Evolutionary conservation across 1,140 invertebrate genomes (phyloP), one percentile per base, ranked within the genome.

Genomic region (Pomacea maculata): DNA sequence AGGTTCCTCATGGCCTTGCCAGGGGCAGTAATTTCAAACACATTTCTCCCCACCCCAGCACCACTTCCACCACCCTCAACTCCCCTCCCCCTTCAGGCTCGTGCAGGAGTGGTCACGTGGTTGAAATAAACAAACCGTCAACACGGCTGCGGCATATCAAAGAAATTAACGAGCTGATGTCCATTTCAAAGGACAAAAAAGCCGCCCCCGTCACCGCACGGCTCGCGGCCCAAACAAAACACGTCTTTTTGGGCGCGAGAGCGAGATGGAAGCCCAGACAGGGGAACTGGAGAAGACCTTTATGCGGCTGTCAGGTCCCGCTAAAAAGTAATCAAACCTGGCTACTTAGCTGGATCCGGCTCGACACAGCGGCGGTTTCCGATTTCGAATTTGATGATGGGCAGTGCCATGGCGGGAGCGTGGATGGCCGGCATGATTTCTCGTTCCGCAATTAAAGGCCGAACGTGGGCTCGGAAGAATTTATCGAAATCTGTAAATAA

Each of bases 291-390:
- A 12, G 67, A 12, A 21, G 12, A 12, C n/a, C 67, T 55, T 54
- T 52, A 55, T 75, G 34, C 17, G 73, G 7, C 73, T 75, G 73
- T 75, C 73, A 57, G 54, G 55, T n/a, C 52, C 19, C 19, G 45
- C 73, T 14, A 75, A 75, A 70, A 75, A 57, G 73, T 75, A 55
- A 75, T 75, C 73, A 75, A 75, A 75, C 45, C 15, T 75, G 52
- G 57, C 73, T 75, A 75, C 73, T 75, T 75, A 75, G 73, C 73
- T n/a, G 45, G 52, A 75, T 75, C 73, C 73, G 54, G 73, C 10
- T 75, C 54, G 17, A 52, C n/a, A 55, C 73, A 14, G 21, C 34
- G 8, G 45, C 54, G 14, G 57, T 55, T 75, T 75, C 73, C 73
- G 73, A 52, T 75, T 75, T 75, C 57, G 73, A 75, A 75, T 57